phyloP scores from a whole-genome alignment of 2,113 vertebrate genomes.

The Psilopogon haemacephalus region DNA sequence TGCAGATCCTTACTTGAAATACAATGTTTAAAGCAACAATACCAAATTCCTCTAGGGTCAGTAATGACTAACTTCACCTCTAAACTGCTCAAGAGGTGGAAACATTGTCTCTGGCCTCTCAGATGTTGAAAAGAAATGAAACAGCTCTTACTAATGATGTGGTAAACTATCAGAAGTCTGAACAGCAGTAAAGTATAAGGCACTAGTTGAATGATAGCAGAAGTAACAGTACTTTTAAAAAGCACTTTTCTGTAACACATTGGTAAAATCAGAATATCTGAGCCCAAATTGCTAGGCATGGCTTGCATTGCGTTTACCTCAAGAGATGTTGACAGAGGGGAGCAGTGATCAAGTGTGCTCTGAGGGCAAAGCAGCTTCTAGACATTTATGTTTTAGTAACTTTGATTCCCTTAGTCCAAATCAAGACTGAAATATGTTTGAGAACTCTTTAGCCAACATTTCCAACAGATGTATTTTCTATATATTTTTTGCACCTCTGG shows the following conservation, averaged over 20 bases:
- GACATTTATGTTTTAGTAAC: background rate
- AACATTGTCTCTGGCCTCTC: background rate
- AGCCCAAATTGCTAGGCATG: background rate
- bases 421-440: background rate
- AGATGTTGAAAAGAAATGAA: background rate
- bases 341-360: background rate
- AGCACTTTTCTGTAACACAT: background rate
- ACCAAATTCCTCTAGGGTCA: background rate
- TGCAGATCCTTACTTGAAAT: background rate
- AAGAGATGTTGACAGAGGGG: background rate
- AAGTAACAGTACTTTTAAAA: background rate
- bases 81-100: background rate
- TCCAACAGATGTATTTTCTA: background rate
- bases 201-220: background rate
- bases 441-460: background rate
- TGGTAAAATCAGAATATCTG: background rate
- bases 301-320: background rate
- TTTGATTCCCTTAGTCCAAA: background rate
- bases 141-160: background rate
- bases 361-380: background rate
- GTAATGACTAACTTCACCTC: background rate
- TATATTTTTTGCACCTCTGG: accelerated
- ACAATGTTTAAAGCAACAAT: background rate
- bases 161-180: background rate
- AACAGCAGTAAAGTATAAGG: background rate